Evolutionary conservation across 92 coral and sea anemone species (phyloP), one percentile per base, ranked within the genome.

Genomic region (Parazoanthus swiftii): DNA sequence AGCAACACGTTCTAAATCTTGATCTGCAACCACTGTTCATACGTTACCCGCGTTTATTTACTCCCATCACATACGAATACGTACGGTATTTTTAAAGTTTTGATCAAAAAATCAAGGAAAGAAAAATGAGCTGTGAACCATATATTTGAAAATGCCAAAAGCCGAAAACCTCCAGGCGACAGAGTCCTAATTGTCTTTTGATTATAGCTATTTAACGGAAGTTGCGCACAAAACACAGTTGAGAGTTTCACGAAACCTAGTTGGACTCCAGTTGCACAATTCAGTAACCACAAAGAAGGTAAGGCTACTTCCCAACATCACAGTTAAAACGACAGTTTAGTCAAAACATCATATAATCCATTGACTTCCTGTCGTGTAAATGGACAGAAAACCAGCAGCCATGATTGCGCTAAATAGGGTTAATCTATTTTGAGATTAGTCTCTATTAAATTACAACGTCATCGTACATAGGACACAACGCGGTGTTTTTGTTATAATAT

Each of bases 301-400:
- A 20, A 20, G 8, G 16, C 70, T 8, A 20, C 26, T 63, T 23
- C 21, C n/a, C 3, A 63, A 1, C 26, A 21, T 21, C 21, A 63
- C n/a, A 63, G 26, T 18, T 63, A 63, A 3, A 18, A 63, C 0
- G 0, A 63, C 26, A 20, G 21, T 15, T 54, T 76, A 21, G 51
- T 44, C 51, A 37, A 44, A 37, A 76, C 6, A 37, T 11, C 4
- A 0, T 76, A 76, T 2, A 76, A 44, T 76, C 26, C 6, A 76
- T 21, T 5, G 70, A 63, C n/a, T 63, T 63, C 26, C 70, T 63
- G 70, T 63, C 43, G 23, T 76, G 80, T 76, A 76, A 76, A 37
- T 76, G 21, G 23, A 76, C 80, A 76, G 80, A 16, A 63, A 63
- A 63, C 70, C 70, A 63, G 70, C n/a, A 63, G n/a, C 6, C 70